phyloP scores from a whole-genome alignment of 2,113 vertebrate genomes.

The Cheilinus undulatus region DNA sequence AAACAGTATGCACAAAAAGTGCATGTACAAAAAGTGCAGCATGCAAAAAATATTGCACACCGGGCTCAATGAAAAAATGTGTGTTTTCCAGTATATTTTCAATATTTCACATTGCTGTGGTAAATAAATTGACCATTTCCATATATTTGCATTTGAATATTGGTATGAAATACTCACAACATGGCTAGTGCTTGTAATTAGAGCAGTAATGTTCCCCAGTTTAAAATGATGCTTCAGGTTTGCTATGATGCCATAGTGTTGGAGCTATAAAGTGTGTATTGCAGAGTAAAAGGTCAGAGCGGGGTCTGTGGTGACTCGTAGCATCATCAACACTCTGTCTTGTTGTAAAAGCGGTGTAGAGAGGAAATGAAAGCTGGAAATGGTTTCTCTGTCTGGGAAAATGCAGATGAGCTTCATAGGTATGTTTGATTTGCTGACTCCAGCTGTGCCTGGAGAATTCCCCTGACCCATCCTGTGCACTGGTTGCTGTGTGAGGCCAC shows the following conservation, averaged over 20 bases:
- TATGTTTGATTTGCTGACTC: conserved; percentile 81
- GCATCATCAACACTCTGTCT: conserved; percentile 32
- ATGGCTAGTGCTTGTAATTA: conserved; percentile 19
- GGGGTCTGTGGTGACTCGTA: conserved; percentile 52
- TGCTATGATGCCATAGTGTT: no score
- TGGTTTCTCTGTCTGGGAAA: conserved; percentile 68
- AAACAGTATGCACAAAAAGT: no score
- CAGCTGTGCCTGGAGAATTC: conserved; percentile 84
- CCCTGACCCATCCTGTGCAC: conserved; percentile 66
- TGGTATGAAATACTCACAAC: conserved; percentile 55
- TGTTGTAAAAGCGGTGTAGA: conserved; percentile 52
- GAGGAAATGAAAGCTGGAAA: conserved; percentile 67
- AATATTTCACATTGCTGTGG: background rate
- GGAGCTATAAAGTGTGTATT: conserved; percentile 32
- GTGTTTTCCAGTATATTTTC: no score
- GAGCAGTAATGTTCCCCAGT: background rate
- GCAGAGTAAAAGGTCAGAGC: conserved; percentile 32
- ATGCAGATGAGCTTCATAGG: conserved; percentile 76
- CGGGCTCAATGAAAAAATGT: no score
- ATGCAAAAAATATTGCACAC: no score
- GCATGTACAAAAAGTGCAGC: no score
- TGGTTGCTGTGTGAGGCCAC: conserved; percentile 73
- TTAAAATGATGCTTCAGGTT: no score
- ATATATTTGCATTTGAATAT: conserved; percentile 50
- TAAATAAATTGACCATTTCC: no score